These are phyloP conservation scores for Ormyrus thymus DNA, from an alignment of 2,888 invertebrate species.

Conservation along the genomic window DNA sequence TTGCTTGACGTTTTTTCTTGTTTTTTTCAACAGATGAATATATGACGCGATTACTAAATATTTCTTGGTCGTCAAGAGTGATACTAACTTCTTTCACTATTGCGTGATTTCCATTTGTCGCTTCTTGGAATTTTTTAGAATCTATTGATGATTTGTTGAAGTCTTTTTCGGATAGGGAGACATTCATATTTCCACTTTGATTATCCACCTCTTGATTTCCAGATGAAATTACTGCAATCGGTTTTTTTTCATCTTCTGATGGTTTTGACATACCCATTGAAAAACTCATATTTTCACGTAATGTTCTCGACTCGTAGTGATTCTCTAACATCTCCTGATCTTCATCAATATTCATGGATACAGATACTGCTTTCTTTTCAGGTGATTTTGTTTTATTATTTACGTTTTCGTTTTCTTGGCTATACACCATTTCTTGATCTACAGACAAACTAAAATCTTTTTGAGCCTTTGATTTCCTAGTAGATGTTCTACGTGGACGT, in stretches of 20 bases:
- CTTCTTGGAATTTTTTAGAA: background rate
- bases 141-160: too few species aligned
- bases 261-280: background rate
- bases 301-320: background rate
- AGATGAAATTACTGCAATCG: background rate
- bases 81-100: background rate
- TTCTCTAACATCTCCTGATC: slow-evolving; percentile 34
- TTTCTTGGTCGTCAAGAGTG: background rate
- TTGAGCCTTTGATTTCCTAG: too few species aligned
- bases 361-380: background rate
- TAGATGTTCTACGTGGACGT: too few species aligned
- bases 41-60: background rate
- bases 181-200: background rate
- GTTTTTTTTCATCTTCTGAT: slow-evolving; percentile 1
- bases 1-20: too few species aligned
- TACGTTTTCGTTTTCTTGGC: slow-evolving; percentile 7
- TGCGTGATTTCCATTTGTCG: too few species aligned
- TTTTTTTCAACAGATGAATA: too few species aligned
- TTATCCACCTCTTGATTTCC: background rate
- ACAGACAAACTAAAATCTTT: too few species aligned
- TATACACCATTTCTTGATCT: slow-evolving; percentile 34
- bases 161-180: background rate
- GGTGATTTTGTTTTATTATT: slow-evolving; percentile 1
- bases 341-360: background rate
- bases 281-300: too few species aligned